Base-by-base conservation (phyloP, 2,888 invertebrate genomes). In the Hydriomena furcata region DNA sequence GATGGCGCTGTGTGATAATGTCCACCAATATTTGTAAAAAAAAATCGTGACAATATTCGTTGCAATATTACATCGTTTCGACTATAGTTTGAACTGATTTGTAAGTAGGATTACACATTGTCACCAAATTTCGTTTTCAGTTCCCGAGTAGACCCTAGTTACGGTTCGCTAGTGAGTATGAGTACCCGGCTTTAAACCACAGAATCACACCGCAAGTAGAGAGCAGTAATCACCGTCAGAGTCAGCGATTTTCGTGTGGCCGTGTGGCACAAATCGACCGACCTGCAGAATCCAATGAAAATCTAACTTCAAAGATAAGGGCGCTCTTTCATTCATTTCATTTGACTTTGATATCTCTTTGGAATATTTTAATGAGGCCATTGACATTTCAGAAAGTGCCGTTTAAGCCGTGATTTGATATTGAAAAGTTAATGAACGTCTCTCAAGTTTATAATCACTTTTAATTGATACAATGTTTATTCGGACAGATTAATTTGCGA, bases 291-390 rank as follows among this genome's bases (percentile, higher is more conserved):
- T 55, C 47, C 43, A 52, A 60, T 58, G 53, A 56, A 52, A 57
- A 51, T 40, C 54, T 55, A 40, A 53, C 54, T 60, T 60, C 60
- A 60, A 61, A 71, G 73, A 73, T 73, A 68, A 73, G 61, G 52
- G 60, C 51, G 60, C 62, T 65, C 65, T 65, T 65, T 64, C 62
- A 60, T 65, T 64, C 61, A 60, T 68, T 73, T 66, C 69, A 68
- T 75, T 66, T 65, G 66, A 69, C 74, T 74, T 76, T 71, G 72
- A 76, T 71, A 69, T 71, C 65, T 64, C 61, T 59, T 52, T 46
- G 66, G 66, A 63, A 75, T 65, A 70, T 76, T 78, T 75, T 78
- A 81, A 81, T 73, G 73, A 75, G 63, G 63, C 65, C 71, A 77
- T 76, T 77, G 74, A 73, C 75, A 73, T 70, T 75, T 71, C 54